Evolutionary conservation across 2,888 invertebrate genomes (phyloP).

Genomic region (Willowsia nigromaculata): DNA sequence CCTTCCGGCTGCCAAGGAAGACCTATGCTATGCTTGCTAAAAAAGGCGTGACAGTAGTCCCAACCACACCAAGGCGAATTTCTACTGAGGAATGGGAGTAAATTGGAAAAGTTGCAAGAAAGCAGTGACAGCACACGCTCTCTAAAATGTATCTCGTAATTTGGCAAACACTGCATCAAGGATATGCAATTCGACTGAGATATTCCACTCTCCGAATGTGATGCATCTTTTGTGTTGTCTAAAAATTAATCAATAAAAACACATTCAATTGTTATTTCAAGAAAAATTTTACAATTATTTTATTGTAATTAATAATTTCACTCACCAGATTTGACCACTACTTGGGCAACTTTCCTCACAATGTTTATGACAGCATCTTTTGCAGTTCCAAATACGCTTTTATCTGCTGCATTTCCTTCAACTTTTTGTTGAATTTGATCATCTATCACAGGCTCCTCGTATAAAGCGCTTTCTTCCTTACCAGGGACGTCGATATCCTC

Average conservation of each 20-base stretch:
- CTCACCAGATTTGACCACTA: conserved; percentile 84
- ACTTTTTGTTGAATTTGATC: conserved; percentile 7
- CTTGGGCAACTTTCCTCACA: conserved; percentile 94
- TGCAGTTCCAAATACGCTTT: conserved; percentile 86
- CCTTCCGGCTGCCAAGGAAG: conserved; percentile 78
- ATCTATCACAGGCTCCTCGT: conserved; percentile 81
- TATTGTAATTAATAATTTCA: background rate
- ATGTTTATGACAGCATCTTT: conserved; percentile 95
- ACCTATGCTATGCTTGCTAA: conserved; percentile 74
- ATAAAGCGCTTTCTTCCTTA: conserved; percentile 73
- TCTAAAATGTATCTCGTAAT: conserved; percentile 37
- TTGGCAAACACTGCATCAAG: conserved; percentile 69
- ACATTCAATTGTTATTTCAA: background rate
- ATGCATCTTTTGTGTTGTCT: conserved; percentile 48
- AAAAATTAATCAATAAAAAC: background rate
- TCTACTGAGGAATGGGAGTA: conserved; percentile 71
- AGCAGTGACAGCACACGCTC: conserved; percentile 62
- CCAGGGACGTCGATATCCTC: conserved; percentile 79
- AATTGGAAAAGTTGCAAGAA: conserved; percentile 71
- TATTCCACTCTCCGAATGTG: background rate
- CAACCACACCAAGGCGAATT: conserved; percentile 76
- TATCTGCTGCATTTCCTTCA: conserved; percentile 71
- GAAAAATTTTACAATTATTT: background rate
- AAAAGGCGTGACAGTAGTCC: conserved; percentile 74
- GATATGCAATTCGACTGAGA: conserved; percentile 53